A percentile compares a stretch with the other conserved stretches of the same genome.
Conservation (phyloP, 2,888 invertebrate genomes). For the Himalopsyche tibetana region DNA sequence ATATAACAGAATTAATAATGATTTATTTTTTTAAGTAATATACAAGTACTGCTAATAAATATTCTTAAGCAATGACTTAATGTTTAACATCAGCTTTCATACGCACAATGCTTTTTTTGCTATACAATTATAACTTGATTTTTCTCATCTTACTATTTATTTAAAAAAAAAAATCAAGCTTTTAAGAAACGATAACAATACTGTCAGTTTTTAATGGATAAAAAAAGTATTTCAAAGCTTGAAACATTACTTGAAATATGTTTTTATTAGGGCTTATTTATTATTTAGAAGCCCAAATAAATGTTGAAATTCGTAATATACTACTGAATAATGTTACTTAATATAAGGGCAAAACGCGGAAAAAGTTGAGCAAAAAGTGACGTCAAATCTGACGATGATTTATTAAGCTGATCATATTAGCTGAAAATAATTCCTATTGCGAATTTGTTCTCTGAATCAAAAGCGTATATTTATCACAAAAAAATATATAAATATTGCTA, state of each 20-base stretch:
- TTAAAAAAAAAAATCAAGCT: background rate
- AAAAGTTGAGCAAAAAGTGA: conserved; percentile 46
- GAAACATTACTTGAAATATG: background rate
- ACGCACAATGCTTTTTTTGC: background rate
- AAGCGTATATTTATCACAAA: background rate
- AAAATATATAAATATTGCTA: too few relatives aligned
- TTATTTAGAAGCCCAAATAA: conserved; percentile 15
- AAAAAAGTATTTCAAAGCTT: background rate
- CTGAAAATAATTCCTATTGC: conserved; percentile 7
- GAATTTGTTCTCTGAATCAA: background rate
- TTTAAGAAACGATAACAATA: background rate
- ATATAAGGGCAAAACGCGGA: conserved; percentile 3
- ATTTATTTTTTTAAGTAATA: too few relatives aligned
- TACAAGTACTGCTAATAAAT: too few relatives aligned
- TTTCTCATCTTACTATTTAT: background rate
- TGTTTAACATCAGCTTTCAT: background rate
- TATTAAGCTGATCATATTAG: conserved; percentile 58
- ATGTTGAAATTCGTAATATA: conserved; percentile 14
- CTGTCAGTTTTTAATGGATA: background rate
- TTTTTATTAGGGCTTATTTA: conserved; percentile 19
- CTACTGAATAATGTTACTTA: conserved; percentile 21
- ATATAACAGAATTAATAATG: too few relatives aligned
- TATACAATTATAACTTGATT: background rate
- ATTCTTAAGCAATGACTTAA: too few relatives aligned
- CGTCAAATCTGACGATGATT: conserved; percentile 55